Conservation (phyloP, 2,888 invertebrate species). For the Cryptocephalus moraei region DNA sequence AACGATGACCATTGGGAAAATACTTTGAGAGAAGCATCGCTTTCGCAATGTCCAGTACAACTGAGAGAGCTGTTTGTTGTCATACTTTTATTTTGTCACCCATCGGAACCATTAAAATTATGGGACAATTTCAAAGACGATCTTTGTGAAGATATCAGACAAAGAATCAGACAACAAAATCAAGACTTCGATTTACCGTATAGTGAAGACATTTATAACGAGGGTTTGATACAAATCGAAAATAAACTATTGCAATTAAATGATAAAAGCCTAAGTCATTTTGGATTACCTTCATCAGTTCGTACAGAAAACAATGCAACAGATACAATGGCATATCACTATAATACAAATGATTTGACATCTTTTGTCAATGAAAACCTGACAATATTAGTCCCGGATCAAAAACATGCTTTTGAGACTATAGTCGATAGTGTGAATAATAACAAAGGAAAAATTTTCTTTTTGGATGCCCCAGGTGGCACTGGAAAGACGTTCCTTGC, state of each 20-base stretch:
- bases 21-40: conserved; percentile 1
- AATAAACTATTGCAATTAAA: neutral
- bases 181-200: no score
- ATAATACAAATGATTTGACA: neutral
- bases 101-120: neutral
- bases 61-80: conserved; percentile 1
- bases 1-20: conserved; percentile 1
- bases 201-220: no score
- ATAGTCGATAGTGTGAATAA: no score
- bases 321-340: neutral
- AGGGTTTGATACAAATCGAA: no score
- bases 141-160: neutral
- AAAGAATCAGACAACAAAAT: neutral
- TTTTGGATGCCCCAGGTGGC: no score
- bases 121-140: neutral
- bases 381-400: no score
- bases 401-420: no score
- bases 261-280: neutral
- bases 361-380: no score
- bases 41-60: neutral
- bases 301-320: neutral
- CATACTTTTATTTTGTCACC: conserved; percentile 1
- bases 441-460: no score
- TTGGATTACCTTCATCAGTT: neutral
- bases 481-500: neutral